Evolutionary conservation across 2,113 vertebrate species (phyloP).

Genomic region (Hippopotamus amphibius): DNA sequence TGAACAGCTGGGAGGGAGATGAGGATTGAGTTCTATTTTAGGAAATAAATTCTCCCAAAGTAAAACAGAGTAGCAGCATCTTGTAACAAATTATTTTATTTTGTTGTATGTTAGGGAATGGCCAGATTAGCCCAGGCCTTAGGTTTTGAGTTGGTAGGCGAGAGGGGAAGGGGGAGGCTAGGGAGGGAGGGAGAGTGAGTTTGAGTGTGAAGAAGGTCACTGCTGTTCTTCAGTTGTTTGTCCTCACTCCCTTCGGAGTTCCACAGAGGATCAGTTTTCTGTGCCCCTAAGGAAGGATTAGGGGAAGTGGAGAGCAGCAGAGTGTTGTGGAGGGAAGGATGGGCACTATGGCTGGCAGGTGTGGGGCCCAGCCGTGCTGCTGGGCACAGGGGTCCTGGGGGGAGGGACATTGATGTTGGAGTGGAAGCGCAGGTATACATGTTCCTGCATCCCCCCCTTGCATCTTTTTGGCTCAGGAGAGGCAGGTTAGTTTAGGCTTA

Average conservation of each 20-base stretch:
- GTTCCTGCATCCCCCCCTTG: not conserved
- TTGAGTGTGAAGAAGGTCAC: not conserved
- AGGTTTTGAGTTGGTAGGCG: not conserved
- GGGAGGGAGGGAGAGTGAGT: not conserved
- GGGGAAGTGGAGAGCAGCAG: conserved; percentile 5
- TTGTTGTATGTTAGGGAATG: not conserved
- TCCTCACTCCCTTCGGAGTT: not conserved
- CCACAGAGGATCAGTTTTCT: not conserved
- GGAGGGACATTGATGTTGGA: not conserved
- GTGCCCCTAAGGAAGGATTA: not conserved
- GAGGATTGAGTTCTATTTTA: not conserved
- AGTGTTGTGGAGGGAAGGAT: not conserved
- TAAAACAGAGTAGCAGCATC: not conserved
- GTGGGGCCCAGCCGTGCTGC: not conserved
- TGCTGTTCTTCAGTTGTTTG: conserved; percentile 16
- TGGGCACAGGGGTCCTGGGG: not conserved
- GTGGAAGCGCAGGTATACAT: not conserved
- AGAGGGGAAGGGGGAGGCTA: no score
- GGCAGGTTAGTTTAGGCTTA: not conserved
- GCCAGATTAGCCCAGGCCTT: not conserved
- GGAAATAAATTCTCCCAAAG: not conserved
- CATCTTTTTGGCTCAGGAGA: not conserved
- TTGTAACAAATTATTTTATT: conserved; percentile 1
- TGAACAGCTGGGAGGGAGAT: not conserved
- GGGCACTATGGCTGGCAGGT: not conserved